Percentiles rank a stretch among this genome's conserved stretches.
These are phyloP conservation scores for Numenius arquata DNA, from an alignment of 2,113 vertebrate genomes.

Conservation along the genomic window DNA sequence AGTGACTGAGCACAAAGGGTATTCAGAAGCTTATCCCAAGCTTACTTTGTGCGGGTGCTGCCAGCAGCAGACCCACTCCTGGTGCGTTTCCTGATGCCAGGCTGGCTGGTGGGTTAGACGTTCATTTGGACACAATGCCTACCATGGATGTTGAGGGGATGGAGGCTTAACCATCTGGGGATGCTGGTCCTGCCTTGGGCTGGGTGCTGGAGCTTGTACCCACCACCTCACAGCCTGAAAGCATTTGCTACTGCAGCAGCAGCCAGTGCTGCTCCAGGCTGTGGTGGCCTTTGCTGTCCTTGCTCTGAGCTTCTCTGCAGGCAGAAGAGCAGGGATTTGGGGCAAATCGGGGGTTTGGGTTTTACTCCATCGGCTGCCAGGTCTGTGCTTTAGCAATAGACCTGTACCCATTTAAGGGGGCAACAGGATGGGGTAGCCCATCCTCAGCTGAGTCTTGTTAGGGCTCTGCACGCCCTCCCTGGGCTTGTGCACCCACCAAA, in stretches of 20 bases:
- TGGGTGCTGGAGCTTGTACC: background rate
- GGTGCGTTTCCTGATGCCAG: background rate
- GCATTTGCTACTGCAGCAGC: rapidly evolving
- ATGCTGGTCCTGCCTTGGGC: background rate
- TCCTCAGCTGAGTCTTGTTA: background rate
- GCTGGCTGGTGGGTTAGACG: background rate
- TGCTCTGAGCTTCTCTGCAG: background rate
- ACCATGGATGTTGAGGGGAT: rapidly evolving
- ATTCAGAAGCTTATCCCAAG: background rate
- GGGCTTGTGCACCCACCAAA: background rate
- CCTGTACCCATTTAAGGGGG: background rate
- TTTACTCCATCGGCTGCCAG: background rate
- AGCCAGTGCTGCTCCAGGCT: background rate
- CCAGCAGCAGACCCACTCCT: background rate
- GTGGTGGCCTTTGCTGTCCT: background rate
- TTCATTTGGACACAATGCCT: rapidly evolving
- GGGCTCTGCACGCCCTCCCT: background rate
- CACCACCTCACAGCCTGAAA: background rate
- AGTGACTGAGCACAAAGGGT: background rate
- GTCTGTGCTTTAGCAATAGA: background rate
- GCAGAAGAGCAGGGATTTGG: background rate
- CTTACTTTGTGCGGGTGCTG: background rate
- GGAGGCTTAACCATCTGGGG: background rate
- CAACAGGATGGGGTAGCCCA: background rate
- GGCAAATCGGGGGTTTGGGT: rapidly evolving